Percentiles rank a stretch among this genome's conserved stretches.
Evolutionary conservation across 2,113 vertebrate genomes (phyloP).

Genomic region (Pandion haliaetus): DNA sequence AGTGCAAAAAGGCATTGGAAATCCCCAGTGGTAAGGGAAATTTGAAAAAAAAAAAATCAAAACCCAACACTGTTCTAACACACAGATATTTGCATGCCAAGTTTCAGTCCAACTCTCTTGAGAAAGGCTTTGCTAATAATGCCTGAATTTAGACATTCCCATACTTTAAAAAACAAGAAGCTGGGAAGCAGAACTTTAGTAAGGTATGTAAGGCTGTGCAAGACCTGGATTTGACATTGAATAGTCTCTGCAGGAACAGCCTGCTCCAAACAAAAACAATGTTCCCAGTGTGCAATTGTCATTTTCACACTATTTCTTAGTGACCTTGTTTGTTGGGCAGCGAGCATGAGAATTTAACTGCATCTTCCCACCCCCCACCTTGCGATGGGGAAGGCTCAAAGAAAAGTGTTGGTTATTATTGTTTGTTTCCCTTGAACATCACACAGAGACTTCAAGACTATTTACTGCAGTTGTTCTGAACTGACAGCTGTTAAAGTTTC

Average conservation of each 20-base stretch:
- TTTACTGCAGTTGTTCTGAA: neutral
- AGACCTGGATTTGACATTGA: neutral
- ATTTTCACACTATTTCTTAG: neutral
- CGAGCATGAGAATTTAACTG: neutral
- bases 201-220: neutral
- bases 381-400: neutral
- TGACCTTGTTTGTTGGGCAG: neutral
- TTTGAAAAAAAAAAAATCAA: neutral
- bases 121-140: neutral
- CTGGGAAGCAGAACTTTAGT: neutral
- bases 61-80: neutral
- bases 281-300: neutral
- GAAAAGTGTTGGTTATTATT: neutral
- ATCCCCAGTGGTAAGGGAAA: neutral
- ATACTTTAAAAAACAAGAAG: neutral
- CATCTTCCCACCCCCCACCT: neutral
- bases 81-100: neutral
- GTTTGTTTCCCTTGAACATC: neutral
- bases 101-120: neutral
- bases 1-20: neutral
- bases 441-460: constrained; percentile 3
- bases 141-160: neutral
- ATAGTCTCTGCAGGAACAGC: neutral
- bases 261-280: neutral
- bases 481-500: neutral